Conservation (phyloP, 2,113 vertebrate genomes). For the Proterorhinus semilunaris region DNA sequence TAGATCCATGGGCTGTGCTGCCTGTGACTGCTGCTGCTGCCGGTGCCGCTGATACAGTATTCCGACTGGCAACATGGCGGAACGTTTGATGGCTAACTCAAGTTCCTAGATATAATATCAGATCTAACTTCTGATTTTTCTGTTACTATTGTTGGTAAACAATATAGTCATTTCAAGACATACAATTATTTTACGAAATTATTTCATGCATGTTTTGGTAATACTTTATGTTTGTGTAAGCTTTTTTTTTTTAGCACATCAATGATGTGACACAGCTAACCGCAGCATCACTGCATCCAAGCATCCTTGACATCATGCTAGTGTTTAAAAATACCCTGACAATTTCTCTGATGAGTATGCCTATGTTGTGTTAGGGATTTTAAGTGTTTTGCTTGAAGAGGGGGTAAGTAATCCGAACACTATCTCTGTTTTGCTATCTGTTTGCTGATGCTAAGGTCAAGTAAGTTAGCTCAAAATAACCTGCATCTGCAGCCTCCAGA, state of each 20-base stretch:
- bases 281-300: conserved; percentile 49
- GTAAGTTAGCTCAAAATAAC: conserved; percentile 50
- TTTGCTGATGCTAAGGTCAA: conserved; percentile 67
- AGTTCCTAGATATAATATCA: background rate
- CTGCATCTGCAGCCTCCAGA: conserved; percentile 37
- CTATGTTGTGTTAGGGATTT: conserved; percentile 29
- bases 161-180: background rate
- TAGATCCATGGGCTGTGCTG: background rate
- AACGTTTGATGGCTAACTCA: background rate
- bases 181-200: background rate
- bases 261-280: conserved; percentile 32
- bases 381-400: conserved; percentile 19
- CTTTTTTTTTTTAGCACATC: conserved; percentile 26
- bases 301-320: conserved; percentile 20
- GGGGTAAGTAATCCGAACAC: conserved; percentile 16
- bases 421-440: conserved; percentile 10
- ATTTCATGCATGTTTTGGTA: background rate
- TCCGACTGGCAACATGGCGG: conserved; percentile 54
- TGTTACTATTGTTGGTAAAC: background rate
- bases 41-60: conserved; percentile 33
- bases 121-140: background rate
- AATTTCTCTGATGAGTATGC: conserved; percentile 28
- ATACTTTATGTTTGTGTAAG: conserved; percentile 23
- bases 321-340: conserved; percentile 8
- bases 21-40: conserved; percentile 22